A percentile compares a stretch with the other conserved stretches of the same genome.
phyloP scores from a whole-genome alignment of 1,140 invertebrate genomes.

The Teleopsis dalmanni region DNA sequence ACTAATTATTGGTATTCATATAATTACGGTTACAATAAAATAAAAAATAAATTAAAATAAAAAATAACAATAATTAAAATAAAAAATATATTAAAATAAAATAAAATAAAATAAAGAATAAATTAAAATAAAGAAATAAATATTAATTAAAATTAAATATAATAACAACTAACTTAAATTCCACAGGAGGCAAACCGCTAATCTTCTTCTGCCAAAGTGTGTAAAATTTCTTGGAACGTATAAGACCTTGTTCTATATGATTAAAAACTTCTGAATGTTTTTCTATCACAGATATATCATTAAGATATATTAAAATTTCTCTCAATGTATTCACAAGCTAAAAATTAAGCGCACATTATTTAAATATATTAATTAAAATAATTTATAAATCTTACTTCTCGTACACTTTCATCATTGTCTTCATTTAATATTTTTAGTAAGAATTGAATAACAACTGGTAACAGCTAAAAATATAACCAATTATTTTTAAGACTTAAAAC shows the following conservation, averaged over 20 bases:
- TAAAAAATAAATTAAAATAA: no score
- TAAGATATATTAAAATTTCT: slow-evolving; percentile 26
- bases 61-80: no score
- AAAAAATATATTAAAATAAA: slow-evolving; percentile 6
- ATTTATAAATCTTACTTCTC: slow-evolving; percentile 20
- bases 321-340: slow-evolving; percentile 31
- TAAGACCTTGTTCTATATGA: slow-evolving; percentile 26
- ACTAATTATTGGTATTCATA: no score
- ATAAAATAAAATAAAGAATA: background rate
- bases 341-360: no score
- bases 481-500: no score
- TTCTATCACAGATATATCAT: slow-evolving; percentile 10
- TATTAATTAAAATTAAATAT: background rate
- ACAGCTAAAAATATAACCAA: slow-evolving; percentile 12
- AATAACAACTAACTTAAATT: slow-evolving; percentile 19
- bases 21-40: no score
- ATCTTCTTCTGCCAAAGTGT: slow-evolving; percentile 31
- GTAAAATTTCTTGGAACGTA: slow-evolving; percentile 33
- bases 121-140: background rate
- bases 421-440: slow-evolving; percentile 30
- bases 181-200: slow-evolving; percentile 14
- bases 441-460: slow-evolving; percentile 30
- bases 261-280: slow-evolving; percentile 30
- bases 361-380: background rate
- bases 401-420: slow-evolving; percentile 28